Evolutionary conservation across 2,888 invertebrate genomes (phyloP).

Genomic region (Eulithis testata): DNA sequence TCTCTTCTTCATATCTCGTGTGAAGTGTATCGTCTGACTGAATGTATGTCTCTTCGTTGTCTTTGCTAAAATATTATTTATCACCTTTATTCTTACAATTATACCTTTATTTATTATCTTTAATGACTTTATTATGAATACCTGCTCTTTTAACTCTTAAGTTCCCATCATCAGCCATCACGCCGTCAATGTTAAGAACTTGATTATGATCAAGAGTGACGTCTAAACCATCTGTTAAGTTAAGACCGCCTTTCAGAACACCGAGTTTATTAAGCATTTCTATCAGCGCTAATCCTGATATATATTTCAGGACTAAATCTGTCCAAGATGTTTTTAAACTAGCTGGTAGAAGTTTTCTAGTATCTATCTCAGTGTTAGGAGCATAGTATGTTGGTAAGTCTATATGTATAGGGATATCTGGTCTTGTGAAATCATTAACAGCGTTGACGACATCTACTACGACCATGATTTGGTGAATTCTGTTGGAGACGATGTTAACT

Average conservation of each 20-base stretch:
- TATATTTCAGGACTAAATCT: conserved; percentile 45
- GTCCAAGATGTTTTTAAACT: conserved; percentile 36
- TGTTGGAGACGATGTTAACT: conserved; percentile 36
- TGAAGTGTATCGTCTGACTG: conserved; percentile 15
- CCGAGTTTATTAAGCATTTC: conserved; percentile 46
- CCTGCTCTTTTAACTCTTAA: conserved; percentile 16
- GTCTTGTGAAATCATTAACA: conserved; percentile 44
- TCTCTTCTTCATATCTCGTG: conserved; percentile 8
- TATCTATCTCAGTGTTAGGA: conserved; percentile 37
- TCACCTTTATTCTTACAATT: background rate
- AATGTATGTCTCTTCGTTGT: conserved; percentile 15
- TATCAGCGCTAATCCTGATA: conserved; percentile 40
- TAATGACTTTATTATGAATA: conserved; percentile 1
- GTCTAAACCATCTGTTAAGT: conserved; percentile 44
- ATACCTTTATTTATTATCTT: background rate
- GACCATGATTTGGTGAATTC: conserved; percentile 39
- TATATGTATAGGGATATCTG: conserved; percentile 43
- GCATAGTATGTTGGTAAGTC: conserved; percentile 49
- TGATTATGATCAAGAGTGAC: conserved; percentile 24
- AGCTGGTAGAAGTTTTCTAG: conserved; percentile 6
- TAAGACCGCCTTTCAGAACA: conserved; percentile 40
- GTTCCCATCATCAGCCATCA: background rate
- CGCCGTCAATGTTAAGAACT: conserved; percentile 27
- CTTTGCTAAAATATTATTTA: conserved; percentile 8
- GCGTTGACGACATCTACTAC: conserved; percentile 45